Conservation (phyloP, 2,113 vertebrate species). For the Myrmecobius fasciatus region DNA sequence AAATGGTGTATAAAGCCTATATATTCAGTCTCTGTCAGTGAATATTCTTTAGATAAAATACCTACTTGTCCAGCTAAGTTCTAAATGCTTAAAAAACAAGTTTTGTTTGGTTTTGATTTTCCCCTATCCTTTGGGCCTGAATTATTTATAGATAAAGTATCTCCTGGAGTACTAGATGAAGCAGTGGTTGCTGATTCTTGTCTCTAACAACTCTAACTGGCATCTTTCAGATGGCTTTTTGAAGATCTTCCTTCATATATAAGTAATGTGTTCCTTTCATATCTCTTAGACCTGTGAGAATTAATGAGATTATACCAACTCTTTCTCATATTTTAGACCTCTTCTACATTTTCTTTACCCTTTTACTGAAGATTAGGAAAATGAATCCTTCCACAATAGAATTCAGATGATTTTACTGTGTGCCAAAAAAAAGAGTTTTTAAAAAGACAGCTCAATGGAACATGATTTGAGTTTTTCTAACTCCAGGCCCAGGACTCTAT, state of each 20-base stretch:
- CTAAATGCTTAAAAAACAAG: background rate
- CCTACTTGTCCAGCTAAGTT: conserved; percentile 5
- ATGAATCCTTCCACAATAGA: background rate
- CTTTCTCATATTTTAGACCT: background rate
- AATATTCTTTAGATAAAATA: background rate
- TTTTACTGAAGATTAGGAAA: conserved; percentile 1
- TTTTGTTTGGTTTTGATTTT: background rate
- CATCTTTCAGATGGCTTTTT: background rate
- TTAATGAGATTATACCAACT: conserved; percentile 7
- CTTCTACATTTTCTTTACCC: background rate
- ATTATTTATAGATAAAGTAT: background rate
- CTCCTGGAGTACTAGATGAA: background rate
- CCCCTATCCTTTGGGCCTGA: background rate
- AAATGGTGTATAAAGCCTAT: background rate
- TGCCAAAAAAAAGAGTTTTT: background rate
- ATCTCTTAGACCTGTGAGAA: background rate
- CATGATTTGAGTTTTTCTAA: no score
- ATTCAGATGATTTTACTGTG: background rate
- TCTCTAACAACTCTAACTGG: background rate
- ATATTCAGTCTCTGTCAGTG: background rate
- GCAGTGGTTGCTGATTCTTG: background rate
- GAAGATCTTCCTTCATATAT: background rate
- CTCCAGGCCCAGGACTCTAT: no score
- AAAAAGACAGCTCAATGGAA: background rate
- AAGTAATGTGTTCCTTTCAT: background rate